A percentile compares a stretch with the other conserved stretches of the same genome.
These are phyloP conservation scores for Nasonia longicornis DNA, from an alignment of 1,140 invertebrate species.

Conservation along the genomic window DNA sequence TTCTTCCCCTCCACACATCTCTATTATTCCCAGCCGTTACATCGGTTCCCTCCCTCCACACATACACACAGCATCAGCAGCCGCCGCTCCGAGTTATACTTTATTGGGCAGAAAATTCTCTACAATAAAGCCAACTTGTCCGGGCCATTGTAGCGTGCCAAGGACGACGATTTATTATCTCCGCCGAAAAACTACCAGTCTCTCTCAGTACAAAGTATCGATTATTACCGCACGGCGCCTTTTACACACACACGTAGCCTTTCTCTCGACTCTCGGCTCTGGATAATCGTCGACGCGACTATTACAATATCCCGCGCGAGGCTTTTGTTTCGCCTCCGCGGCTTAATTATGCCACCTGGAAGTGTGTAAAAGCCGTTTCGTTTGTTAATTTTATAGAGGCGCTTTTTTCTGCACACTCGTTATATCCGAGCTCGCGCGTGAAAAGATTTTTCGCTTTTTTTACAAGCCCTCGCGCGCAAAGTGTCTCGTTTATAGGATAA, in stretches of 20 bases:
- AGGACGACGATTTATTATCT: conserved; percentile 21
- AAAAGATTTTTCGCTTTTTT: not conserved
- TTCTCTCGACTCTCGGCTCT: not conserved
- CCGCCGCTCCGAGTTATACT: conserved; percentile 55
- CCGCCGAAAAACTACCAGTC: conserved; percentile 18
- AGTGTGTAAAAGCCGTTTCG: conserved; percentile 17
- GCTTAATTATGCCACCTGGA: conserved; percentile 23
- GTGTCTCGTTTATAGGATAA: conserved; percentile 1
- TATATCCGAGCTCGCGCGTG: not conserved
- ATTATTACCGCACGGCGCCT: conserved; percentile 8
- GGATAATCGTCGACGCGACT: no score
- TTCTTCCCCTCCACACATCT: not conserved
- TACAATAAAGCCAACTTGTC: conserved; percentile 63
- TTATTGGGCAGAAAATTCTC: conserved; percentile 67
- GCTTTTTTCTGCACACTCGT: not conserved
- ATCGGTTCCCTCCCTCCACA: not conserved
- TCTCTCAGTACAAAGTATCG: not conserved
- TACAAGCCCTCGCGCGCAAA: not conserved
- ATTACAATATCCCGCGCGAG: not conserved
- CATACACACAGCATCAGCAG: conserved; percentile 24
- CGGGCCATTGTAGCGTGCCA: conserved; percentile 14
- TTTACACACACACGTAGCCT: conserved; percentile 27
- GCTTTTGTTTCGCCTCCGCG: not conserved
- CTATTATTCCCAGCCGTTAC: conserved; percentile 41
- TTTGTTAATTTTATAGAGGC: not conserved